A percentile compares a stretch with the other conserved stretches of the same genome.
phyloP scores from a whole-genome alignment of 2,797 vertebrate genomes.

The Choloepus didactylus region DNA sequence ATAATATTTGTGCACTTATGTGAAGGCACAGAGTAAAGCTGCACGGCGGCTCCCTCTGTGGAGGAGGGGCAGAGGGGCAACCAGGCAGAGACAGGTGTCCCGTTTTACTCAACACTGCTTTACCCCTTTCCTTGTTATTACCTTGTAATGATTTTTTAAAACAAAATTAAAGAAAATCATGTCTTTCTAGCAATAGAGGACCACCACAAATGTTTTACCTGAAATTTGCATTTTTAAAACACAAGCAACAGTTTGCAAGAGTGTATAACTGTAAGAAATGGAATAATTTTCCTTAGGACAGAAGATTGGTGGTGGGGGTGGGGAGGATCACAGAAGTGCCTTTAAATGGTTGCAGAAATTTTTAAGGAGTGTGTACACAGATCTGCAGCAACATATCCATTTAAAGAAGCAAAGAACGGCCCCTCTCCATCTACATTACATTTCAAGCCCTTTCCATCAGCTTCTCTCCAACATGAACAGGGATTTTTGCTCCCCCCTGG shows the following conservation, averaged over 20 bases:
- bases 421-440: background rate
- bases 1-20: accelerated
- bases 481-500: background rate
- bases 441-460: background rate
- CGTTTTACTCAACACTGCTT: background rate
- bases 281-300: background rate
- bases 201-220: background rate
- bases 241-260: background rate
- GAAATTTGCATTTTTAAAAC: background rate
- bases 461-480: background rate
- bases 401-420: background rate
- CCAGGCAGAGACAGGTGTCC: background rate
- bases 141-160: background rate
- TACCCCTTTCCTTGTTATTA: background rate
- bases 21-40: background rate
- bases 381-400: background rate
- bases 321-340: background rate
- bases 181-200: background rate
- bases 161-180: background rate
- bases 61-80: too few relatives aligned
- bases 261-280: background rate
- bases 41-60: background rate
- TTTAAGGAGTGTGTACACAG: background rate
- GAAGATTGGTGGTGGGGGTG: background rate
- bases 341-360: background rate